phyloP scores from a whole-genome alignment of 2,797 vertebrate genomes.

The Cyprinella venusta region DNA sequence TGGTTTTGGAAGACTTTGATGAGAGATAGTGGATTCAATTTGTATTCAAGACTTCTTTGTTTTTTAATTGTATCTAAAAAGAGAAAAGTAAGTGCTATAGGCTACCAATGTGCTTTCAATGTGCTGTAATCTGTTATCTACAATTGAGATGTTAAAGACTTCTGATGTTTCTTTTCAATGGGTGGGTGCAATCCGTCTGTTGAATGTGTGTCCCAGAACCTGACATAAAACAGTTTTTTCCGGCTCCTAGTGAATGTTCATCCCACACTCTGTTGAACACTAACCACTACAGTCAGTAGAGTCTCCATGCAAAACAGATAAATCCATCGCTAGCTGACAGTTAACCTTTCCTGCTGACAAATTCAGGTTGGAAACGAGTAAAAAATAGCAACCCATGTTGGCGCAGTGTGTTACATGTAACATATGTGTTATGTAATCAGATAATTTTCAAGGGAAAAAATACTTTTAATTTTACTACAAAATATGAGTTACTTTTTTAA shows the following conservation, averaged over 20 bases:
- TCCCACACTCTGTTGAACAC: conserved; percentile 65
- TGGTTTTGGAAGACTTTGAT: neutral
- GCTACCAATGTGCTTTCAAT: neutral
- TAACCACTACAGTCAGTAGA: conserved; percentile 55
- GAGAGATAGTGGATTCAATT: neutral
- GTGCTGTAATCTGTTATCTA: neutral
- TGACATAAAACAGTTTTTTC: conserved; percentile 55
- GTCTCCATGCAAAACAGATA: conserved; percentile 62
- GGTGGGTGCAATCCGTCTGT: neutral
- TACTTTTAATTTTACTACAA: neutral
- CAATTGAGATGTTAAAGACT: too few relatives aligned
- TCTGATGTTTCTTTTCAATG: neutral
- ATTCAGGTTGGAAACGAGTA: conserved; percentile 11
- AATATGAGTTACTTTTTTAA: neutral
- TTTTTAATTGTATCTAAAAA: neutral
- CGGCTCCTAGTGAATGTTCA: conserved; percentile 62
- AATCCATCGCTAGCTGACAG: conserved; percentile 54
- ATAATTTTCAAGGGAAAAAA: too few relatives aligned
- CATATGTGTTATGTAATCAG: neutral
- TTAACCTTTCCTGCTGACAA: conserved; percentile 43
- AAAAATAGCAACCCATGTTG: neutral
- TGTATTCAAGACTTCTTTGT: neutral
- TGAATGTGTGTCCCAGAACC: conserved; percentile 38
- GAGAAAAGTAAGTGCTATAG: neutral
- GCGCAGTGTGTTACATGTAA: neutral